Evolutionary conservation across 2,113 vertebrate species (phyloP).

Genomic region (Meleagris gallopavo): DNA sequence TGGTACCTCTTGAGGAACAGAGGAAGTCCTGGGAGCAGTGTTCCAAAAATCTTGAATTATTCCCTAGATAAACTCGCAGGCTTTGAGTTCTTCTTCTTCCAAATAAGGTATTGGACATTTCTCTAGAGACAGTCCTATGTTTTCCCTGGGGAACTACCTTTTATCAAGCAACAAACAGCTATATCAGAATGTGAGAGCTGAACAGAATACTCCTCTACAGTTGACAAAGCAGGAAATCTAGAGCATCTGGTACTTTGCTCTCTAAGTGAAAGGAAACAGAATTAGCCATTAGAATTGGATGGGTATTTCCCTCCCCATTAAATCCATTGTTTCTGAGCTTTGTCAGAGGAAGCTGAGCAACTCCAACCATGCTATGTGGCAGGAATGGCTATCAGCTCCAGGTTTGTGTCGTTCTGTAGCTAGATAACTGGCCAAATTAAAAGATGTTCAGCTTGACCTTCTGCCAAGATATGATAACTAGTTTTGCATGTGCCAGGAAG

Average conservation of each 20-base stretch:
- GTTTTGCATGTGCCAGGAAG: background rate
- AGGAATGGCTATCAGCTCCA: background rate
- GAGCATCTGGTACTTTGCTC: conserved; percentile 18
- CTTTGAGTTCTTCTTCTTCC: background rate
- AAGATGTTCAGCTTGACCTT: conserved; percentile 1
- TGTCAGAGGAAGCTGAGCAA: conserved; percentile 29
- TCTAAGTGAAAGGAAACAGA: background rate
- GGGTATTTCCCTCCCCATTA: conserved; percentile 10
- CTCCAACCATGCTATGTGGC: rapidly evolving
- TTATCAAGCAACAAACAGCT: background rate
- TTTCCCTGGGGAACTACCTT: background rate
- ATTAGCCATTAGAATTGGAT: background rate
- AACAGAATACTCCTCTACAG: background rate
- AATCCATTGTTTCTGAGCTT: conserved; percentile 22
- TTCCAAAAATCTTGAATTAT: background rate
- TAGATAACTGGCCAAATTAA: background rate
- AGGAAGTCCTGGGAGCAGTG: background rate
- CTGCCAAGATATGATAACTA: background rate
- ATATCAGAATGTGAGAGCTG: background rate
- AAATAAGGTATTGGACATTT: background rate
- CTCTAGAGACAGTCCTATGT: background rate
- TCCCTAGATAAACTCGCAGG: background rate
- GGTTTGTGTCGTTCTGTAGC: background rate
- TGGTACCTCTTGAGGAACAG: background rate
- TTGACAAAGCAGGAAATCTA: conserved; percentile 45